phyloP scores from a whole-genome alignment of 2,113 vertebrate genomes.

The Tangachromis dhanisi region DNA sequence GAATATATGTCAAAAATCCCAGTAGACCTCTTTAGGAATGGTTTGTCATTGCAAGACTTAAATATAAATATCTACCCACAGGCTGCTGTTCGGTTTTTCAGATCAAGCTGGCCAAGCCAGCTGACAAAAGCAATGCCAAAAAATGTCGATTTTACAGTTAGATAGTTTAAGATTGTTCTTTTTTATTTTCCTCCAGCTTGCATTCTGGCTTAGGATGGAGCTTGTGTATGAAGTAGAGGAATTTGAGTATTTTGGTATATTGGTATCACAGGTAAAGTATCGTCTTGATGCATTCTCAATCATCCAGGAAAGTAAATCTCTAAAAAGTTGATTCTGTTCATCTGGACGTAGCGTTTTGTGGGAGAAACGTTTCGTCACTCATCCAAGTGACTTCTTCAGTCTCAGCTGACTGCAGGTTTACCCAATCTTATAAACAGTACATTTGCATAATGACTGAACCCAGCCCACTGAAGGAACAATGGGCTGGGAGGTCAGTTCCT shows the following conservation, averaged over 20 bases:
- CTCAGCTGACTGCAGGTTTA: neutral
- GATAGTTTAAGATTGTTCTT: neutral
- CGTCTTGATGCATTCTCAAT: neutral
- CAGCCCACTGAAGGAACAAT: neutral
- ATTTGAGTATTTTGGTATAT: neutral
- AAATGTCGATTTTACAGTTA: neutral
- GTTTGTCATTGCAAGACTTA: neutral
- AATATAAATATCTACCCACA: neutral
- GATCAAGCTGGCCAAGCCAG: neutral
- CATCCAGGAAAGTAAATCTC: neutral
- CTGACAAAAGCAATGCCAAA: neutral
- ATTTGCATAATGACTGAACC: neutral
- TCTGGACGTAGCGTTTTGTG: neutral
- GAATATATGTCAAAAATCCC: neutral
- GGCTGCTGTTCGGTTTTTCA: neutral
- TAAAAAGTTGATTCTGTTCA: neutral
- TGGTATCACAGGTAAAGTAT: neutral
- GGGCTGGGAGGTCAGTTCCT: rapidly evolving
- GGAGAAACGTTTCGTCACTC: neutral
- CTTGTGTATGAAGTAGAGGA: neutral
- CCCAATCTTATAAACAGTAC: rapidly evolving
- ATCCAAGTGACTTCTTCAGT: neutral
- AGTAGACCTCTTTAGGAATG: neutral
- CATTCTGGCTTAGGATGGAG: rapidly evolving
- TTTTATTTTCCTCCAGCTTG: neutral